Conservation (phyloP, 1,140 invertebrate species). For the Gryllus bimaculatus region DNA sequence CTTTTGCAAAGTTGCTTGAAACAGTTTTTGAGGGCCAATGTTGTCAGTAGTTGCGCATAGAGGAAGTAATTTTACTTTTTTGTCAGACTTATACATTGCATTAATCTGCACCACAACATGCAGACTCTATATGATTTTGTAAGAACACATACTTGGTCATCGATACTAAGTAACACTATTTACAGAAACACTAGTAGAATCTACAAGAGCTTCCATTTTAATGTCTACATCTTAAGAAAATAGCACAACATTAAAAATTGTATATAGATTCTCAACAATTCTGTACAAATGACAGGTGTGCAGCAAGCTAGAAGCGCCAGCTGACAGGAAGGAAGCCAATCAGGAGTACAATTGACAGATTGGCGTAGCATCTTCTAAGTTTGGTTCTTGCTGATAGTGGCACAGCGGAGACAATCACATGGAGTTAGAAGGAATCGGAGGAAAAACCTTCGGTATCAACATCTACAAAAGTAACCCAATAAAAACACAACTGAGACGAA, state of each 20-base stretch:
- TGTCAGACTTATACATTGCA: no score
- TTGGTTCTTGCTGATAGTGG: background rate
- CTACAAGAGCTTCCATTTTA: background rate
- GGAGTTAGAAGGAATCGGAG: background rate
- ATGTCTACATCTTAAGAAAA: background rate
- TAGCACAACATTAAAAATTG: background rate
- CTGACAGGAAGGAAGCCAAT: background rate
- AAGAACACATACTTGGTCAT: conserved; percentile 1
- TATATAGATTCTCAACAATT: background rate
- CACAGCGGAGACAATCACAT: background rate
- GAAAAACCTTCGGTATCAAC: background rate
- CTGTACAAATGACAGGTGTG: background rate
- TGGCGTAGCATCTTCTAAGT: background rate
- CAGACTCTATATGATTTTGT: background rate
- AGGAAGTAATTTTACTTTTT: no score
- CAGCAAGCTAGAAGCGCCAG: background rate
- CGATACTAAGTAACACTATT: background rate
- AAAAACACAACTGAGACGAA: background rate
- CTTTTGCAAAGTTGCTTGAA: no score
- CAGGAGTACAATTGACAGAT: background rate
- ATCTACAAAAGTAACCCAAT: background rate
- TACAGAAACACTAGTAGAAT: background rate
- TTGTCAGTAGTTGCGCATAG: no score
- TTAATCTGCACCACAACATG: no score
- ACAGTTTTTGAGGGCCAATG: no score